phyloP scores from a whole-genome alignment of 2,113 vertebrate genomes.

The Phylloscopus whistleri region DNA sequence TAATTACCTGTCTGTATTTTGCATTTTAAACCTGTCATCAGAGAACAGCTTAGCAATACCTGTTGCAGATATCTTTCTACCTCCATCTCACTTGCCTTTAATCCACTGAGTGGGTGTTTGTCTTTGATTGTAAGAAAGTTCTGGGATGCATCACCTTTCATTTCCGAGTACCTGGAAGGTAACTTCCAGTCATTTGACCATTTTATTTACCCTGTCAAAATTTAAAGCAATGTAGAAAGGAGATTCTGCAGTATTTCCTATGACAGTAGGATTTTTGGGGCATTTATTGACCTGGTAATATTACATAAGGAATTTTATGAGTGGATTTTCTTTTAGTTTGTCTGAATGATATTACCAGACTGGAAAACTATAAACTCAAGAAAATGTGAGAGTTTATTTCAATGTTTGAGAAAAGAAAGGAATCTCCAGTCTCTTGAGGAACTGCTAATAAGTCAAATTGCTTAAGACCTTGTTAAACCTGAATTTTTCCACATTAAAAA shows the following conservation, averaged over 20 bases:
- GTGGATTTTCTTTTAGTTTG: background rate
- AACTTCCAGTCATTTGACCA: background rate
- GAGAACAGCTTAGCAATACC: background rate
- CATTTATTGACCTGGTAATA: background rate
- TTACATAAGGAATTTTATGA: background rate
- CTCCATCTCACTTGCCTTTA: slow-evolving; percentile 20
- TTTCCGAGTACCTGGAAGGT: slow-evolving; percentile 22
- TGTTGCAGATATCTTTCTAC: background rate
- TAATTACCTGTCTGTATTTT: background rate
- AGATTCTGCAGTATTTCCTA: background rate
- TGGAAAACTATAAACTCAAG: background rate
- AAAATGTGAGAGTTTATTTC: background rate
- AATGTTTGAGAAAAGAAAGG: background rate
- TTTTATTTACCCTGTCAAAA: background rate
- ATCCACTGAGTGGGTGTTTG: slow-evolving; percentile 7
- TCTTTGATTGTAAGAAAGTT: slow-evolving; percentile 24
- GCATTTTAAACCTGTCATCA: background rate
- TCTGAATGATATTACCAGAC: background rate
- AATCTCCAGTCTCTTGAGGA: background rate
- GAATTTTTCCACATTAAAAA: background rate
- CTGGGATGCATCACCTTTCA: background rate
- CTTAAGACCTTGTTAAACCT: background rate
- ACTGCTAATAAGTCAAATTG: background rate
- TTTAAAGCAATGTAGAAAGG: background rate
- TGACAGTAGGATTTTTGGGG: background rate